phyloP scores from a whole-genome alignment of 2,113 vertebrate species.

The Saccopteryx leptura region DNA sequence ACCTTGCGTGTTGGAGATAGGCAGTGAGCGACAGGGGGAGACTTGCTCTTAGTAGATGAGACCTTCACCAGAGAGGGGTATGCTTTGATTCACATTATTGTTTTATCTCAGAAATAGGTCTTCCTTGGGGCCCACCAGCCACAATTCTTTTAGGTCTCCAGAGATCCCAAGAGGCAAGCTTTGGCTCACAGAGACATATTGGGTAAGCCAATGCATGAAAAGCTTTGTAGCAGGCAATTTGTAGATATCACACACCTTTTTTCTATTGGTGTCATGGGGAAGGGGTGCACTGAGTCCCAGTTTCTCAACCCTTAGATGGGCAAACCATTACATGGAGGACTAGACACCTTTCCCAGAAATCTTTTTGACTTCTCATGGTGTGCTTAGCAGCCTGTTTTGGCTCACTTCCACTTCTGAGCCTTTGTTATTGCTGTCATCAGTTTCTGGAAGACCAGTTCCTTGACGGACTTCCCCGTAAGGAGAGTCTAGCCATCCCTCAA shows the following conservation, averaged over 20 bases:
- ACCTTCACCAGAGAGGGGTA: not conserved
- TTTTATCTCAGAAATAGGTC: not conserved
- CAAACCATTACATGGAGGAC: rapidly evolving
- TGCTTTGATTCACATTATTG: not conserved
- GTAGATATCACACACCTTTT: not conserved
- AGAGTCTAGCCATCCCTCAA: not conserved
- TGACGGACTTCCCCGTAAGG: not conserved
- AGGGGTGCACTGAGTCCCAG: not conserved
- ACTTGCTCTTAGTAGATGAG: not conserved
- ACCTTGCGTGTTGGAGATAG: not conserved
- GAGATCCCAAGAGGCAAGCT: not conserved
- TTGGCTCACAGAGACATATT: not conserved
- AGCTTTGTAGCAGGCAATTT: not conserved
- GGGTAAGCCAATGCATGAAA: no score
- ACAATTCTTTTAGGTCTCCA: not conserved
- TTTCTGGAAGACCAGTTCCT: not conserved
- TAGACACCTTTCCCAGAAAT: not conserved
- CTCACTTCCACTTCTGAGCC: not conserved
- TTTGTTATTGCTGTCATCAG: not conserved
- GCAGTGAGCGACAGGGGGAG: rapidly evolving
- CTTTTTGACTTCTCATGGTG: not conserved
- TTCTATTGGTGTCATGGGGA: not conserved
- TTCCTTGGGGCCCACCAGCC: not conserved
- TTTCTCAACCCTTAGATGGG: not conserved
- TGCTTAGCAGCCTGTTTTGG: not conserved